phyloP scores from a whole-genome alignment of 2,888 invertebrate species.

The Eueremaeus valkanovi region DNA sequence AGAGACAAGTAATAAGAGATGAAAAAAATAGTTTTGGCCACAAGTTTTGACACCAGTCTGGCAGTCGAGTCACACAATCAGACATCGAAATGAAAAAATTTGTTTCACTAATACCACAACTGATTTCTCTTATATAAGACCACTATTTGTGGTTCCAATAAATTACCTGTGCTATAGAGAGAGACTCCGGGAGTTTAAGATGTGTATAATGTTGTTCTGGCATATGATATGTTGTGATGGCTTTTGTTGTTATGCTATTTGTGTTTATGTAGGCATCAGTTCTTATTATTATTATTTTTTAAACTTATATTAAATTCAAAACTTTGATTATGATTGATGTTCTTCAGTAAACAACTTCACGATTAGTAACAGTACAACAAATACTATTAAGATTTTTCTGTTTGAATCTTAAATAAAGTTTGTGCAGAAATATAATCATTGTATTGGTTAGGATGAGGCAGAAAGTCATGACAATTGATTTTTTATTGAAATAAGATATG shows the following conservation, averaged over 20 bases:
- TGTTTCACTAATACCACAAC: slow-evolving; percentile 23
- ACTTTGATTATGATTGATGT: slow-evolving; percentile 14
- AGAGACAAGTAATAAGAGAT: background rate
- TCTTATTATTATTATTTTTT: slow-evolving; percentile 5
- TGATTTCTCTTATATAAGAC: background rate
- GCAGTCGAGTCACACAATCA: background rate
- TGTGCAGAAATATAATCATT: background rate
- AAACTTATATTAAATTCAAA: background rate
- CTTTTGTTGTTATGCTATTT: background rate
- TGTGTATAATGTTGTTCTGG: background rate
- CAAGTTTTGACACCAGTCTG: background rate
- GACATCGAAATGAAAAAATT: slow-evolving; percentile 8
- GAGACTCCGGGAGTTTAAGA: background rate
- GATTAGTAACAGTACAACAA: background rate
- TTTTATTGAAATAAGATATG: slow-evolving; percentile 20
- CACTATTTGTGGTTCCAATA: background rate
- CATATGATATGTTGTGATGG: slow-evolving; percentile 9
- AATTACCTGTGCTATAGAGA: background rate
- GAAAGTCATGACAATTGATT: slow-evolving; percentile 15
- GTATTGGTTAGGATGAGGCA: background rate
- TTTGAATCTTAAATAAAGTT: background rate
- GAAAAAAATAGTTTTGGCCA: background rate
- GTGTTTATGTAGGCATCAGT: slow-evolving; percentile 4
- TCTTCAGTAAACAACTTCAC: slow-evolving; percentile 13
- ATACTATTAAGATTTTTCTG: background rate